A percentile compares a stretch with the other conserved stretches of the same genome.
Conservation (phyloP, 2,888 invertebrate species). For the Cheilosia urbana region DNA sequence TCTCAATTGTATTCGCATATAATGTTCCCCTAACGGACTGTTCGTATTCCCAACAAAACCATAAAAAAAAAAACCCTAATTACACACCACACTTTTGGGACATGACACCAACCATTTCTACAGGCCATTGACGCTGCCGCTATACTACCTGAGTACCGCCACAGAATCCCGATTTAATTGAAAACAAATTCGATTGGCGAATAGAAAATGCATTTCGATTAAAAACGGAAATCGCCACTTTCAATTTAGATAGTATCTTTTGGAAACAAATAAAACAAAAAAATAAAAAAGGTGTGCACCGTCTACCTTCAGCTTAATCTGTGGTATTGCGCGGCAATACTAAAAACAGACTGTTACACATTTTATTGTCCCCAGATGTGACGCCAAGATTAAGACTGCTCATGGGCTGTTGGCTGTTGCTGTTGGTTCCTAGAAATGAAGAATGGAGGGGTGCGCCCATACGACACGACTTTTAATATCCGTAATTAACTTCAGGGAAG, state of each 20-base stretch:
- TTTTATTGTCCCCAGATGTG: slow-evolving; percentile 69
- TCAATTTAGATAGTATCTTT: slow-evolving; percentile 42
- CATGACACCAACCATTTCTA: neutral
- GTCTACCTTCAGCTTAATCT: slow-evolving; percentile 17
- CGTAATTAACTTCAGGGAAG: slow-evolving; percentile 70
- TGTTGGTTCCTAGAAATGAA: neutral
- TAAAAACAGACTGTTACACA: slow-evolving; percentile 45
- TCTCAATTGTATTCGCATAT: slow-evolving; percentile 21
- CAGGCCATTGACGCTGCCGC: slow-evolving; percentile 12
- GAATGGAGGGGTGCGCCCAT: slow-evolving; percentile 56
- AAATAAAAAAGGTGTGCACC: slow-evolving; percentile 51
- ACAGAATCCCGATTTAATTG: neutral
- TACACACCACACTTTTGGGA: slow-evolving; percentile 19
- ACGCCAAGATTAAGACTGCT: slow-evolving; percentile 61
- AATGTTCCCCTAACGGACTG: slow-evolving; percentile 11
- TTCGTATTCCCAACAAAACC: neutral
- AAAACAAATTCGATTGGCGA: neutral
- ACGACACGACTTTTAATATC: slow-evolving; percentile 72
- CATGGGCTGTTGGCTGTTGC: neutral
- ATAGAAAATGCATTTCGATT: slow-evolving; percentile 53
- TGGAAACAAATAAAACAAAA: neutral
- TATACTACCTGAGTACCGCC: too few relatives aligned
- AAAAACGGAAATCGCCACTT: slow-evolving; percentile 45
- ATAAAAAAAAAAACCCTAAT: slow-evolving; percentile 37
- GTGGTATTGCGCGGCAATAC: neutral